phyloP scores from a whole-genome alignment of 2,888 invertebrate genomes.

The Baccha elongata region DNA sequence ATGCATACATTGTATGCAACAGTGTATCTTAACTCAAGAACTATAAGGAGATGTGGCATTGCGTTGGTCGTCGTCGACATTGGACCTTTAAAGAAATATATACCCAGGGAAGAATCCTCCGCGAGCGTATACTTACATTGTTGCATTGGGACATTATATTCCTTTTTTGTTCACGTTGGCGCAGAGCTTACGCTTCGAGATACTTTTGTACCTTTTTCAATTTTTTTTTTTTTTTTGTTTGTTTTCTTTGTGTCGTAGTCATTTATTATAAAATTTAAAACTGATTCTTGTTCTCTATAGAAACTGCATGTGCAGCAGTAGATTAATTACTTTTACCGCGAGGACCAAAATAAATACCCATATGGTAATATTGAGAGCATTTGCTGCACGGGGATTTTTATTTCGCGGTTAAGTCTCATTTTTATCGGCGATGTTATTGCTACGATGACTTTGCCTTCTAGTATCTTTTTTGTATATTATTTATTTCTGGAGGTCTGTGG shows the following conservation, averaged over 20 bases:
- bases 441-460: no score
- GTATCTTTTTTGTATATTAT: no score
- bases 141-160: constrained; percentile 14
- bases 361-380: constrained; percentile 36
- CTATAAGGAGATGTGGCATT: background rate
- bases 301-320: constrained; percentile 17
- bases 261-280: constrained; percentile 68
- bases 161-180: background rate
- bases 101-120: background rate
- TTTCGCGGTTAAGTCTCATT: no score
- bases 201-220: background rate
- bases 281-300: constrained; percentile 23
- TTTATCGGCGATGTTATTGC: no score
- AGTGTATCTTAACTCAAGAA: background rate
- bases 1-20: background rate
- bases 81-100: constrained; percentile 14
- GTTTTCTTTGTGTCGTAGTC: constrained; percentile 31
- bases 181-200: constrained; percentile 10
- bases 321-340: constrained; percentile 67
- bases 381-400: background rate
- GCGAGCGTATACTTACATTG: background rate
- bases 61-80: background rate
- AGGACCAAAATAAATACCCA: constrained; percentile 42
- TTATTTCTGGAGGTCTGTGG: no score
- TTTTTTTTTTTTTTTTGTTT: background rate